These are phyloP conservation scores for Blennius ocellaris DNA, from an alignment of 2,113 vertebrate species.

Conservation along the genomic window DNA sequence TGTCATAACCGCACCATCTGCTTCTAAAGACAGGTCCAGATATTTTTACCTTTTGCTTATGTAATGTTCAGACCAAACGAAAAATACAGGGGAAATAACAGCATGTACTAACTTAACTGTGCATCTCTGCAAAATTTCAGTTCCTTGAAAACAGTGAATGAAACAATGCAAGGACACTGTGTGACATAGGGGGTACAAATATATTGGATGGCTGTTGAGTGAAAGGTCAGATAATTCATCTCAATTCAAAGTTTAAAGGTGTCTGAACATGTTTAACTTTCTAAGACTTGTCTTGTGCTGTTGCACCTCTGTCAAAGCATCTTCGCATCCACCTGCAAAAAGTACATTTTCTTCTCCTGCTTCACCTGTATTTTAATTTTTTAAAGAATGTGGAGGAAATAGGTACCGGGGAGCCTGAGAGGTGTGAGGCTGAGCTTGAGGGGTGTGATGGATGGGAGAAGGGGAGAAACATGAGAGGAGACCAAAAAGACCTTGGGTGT, in stretches of 20 bases:
- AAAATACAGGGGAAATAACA: background rate
- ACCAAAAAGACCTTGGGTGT: slow-evolving; percentile 72
- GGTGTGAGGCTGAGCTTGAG: slow-evolving; percentile 64
- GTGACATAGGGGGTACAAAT: slow-evolving; percentile 20
- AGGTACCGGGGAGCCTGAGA: slow-evolving; percentile 45
- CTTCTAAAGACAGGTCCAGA: slow-evolving; percentile 66
- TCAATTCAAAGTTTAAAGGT: slow-evolving; percentile 16
- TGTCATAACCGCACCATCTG: slow-evolving; percentile 74
- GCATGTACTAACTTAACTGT: slow-evolving; percentile 26
- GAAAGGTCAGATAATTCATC: too few relatives aligned
- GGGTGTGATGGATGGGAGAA: slow-evolving; percentile 70
- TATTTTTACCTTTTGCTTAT: slow-evolving; percentile 69
- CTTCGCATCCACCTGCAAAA: slow-evolving; percentile 32
- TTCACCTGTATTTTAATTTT: slow-evolving; percentile 45
- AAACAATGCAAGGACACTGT: slow-evolving; percentile 37
- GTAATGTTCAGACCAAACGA: slow-evolving; percentile 44
- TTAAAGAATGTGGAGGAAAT: slow-evolving; percentile 52
- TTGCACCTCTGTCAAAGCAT: slow-evolving; percentile 14
- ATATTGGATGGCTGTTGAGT: too few relatives aligned
- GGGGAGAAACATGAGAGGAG: slow-evolving; percentile 50
- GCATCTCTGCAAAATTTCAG: slow-evolving; percentile 22
- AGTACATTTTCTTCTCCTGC: slow-evolving; percentile 10
- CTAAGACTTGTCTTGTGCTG: too few relatives aligned
- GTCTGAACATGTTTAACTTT: background rate
- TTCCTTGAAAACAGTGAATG: slow-evolving; percentile 28